Percentiles rank a stretch among this genome's conserved stretches.
Conservation (phyloP, 2,113 vertebrate genomes). For the Chionodraco myersi region DNA sequence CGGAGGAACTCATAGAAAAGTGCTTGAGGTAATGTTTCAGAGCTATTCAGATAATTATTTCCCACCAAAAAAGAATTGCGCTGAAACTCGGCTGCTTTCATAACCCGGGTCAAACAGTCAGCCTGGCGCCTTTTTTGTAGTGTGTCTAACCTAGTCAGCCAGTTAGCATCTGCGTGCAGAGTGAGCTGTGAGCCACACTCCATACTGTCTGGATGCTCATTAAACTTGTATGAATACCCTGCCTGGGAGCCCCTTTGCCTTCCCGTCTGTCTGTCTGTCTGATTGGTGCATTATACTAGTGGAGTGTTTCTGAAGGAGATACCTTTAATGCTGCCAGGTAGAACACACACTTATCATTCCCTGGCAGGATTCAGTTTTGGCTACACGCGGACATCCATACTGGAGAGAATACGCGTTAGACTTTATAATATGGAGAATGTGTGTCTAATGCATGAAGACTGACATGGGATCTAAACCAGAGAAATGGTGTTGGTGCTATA, state of each 20-base stretch:
- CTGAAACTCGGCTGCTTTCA: constrained; percentile 19
- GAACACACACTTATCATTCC: constrained; percentile 52
- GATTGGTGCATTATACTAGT: constrained; percentile 59
- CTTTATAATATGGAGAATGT: no score
- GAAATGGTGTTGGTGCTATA: constrained; percentile 36
- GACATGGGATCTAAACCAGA: constrained; percentile 47
- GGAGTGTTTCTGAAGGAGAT: constrained; percentile 44
- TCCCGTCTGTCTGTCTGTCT: constrained; percentile 61
- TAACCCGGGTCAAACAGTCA: constrained; percentile 26
- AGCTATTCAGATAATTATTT: background rate
- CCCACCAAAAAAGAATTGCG: background rate
- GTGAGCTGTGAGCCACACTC: constrained; percentile 67
- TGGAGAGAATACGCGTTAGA: constrained; percentile 24
- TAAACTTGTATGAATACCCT: constrained; percentile 84
- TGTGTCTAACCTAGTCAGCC: constrained; percentile 58
- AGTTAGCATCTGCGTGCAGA: constrained; percentile 49
- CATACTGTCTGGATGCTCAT: constrained; percentile 79
- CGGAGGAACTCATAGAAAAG: constrained; percentile 10
- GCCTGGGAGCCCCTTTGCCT: constrained; percentile 65
- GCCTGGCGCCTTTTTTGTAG: constrained; percentile 52
- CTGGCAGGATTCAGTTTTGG: constrained; percentile 53
- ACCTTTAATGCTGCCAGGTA: constrained; percentile 52
- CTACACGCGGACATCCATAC: constrained; percentile 42
- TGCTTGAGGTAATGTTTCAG: background rate
- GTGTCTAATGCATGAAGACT: constrained; percentile 34